Evolutionary conservation across 2,797 vertebrate genomes (phyloP).

Genomic region (Lates japonicus): DNA sequence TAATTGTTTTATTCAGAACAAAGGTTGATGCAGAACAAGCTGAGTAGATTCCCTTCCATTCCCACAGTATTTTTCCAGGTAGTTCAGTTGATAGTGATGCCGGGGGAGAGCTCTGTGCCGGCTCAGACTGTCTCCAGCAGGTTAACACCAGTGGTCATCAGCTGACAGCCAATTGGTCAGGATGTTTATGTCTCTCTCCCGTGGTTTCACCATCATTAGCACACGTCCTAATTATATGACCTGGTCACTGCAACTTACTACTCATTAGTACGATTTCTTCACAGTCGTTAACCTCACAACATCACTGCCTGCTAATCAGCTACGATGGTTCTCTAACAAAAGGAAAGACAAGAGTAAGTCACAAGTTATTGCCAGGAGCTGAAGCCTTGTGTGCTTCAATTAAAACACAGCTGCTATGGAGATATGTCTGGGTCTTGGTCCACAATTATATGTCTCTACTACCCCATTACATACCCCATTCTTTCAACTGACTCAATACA

Average conservation of each 20-base stretch:
- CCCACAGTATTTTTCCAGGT: not conserved
- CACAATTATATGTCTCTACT: not conserved
- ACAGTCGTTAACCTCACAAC: conserved; percentile 65
- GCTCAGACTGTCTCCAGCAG: conserved; percentile 61
- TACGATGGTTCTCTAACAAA: conserved; percentile 24
- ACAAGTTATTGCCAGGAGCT: conserved; percentile 12
- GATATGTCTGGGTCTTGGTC: not conserved
- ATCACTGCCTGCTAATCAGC: conserved; percentile 21
- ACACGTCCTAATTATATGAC: conserved; percentile 66
- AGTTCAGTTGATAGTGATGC: conserved; percentile 15
- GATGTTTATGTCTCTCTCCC: conserved; percentile 74
- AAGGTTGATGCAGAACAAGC: not conserved
- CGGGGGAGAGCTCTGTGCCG: conserved; percentile 8
- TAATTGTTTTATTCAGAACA: not conserved
- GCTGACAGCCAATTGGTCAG: conserved; percentile 58
- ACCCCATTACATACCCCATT: not conserved
- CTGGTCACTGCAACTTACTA: conserved; percentile 57
- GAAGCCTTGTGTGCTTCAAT: conserved; percentile 16
- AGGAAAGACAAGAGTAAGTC: conserved; percentile 14
- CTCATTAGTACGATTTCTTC: conserved; percentile 80
- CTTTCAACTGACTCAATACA: conserved; percentile 2
- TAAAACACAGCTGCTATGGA: conserved; percentile 13
- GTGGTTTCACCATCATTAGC: conserved; percentile 74
- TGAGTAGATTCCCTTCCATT: not conserved
- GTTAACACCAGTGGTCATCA: conserved; percentile 48